Evolutionary conservation across 2,797 vertebrate species (phyloP).

Genomic region (Craterocephalus amniculus): DNA sequence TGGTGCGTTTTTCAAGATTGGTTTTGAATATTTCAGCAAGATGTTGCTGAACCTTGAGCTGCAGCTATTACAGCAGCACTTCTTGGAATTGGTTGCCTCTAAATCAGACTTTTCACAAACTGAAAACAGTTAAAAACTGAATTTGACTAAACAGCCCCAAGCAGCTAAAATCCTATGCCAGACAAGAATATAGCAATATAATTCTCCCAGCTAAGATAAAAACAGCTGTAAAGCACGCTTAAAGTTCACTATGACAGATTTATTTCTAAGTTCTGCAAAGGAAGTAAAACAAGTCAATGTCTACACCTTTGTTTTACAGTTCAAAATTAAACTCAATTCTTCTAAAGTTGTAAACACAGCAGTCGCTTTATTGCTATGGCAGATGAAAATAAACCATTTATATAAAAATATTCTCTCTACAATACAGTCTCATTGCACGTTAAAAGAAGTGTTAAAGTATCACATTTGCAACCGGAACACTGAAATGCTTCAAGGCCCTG

Average conservation of each 20-base stretch:
- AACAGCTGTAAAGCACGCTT: background rate
- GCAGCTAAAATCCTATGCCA: background rate
- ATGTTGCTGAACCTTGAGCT: too few species aligned
- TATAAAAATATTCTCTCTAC: background rate
- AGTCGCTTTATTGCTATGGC: background rate
- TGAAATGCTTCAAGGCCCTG: background rate
- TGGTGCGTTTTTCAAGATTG: background rate
- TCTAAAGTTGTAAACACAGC: background rate
- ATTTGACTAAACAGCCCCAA: too few species aligned
- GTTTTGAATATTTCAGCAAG: background rate
- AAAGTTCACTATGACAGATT: background rate
- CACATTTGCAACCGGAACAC: slow-evolving; percentile 4
- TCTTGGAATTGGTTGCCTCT: background rate
- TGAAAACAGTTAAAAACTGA: too few species aligned
- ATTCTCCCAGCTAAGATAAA: too few species aligned
- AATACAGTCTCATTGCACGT: background rate
- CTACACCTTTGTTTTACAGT: background rate
- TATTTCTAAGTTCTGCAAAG: background rate
- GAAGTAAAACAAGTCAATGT: background rate
- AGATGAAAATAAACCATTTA: background rate
- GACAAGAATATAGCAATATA: background rate
- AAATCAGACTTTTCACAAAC: too few species aligned
- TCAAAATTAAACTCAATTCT: background rate
- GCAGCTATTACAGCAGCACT: too few species aligned
- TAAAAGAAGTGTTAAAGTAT: slow-evolving; percentile 18